Evolutionary conservation across 2,113 vertebrate genomes (phyloP), one percentile per base, ranked within the genome.

Genomic region (Ammodytes dubius): DNA sequence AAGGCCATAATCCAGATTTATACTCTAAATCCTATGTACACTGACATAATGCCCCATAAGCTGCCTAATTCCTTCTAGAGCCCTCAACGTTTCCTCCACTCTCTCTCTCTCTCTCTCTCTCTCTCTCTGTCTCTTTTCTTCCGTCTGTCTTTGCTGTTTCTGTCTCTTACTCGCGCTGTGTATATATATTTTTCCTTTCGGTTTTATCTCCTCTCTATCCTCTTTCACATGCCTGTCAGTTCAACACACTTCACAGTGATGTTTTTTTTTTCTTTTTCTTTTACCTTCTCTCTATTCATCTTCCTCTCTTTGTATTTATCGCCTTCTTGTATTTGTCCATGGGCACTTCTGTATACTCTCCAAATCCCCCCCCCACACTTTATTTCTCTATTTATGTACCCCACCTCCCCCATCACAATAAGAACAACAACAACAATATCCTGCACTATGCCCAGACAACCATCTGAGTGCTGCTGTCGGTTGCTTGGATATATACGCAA

Each of bases 31-130:
- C 94, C 88, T 92, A 84, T 93, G 92, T 93, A 94, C 88, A 93
- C 92, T 93, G 89, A 93, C 90, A 94, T 94, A 93, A 94, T 93
- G 92, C 93, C 89, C 92, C 78, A 79, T 94, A 95, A 95, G 90
- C 90, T 94, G 89, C 74, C 91, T 94, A 94, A 95, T 93, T 94
- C 93, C 90, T 88, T 74, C 87, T 82, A 81, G 84, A 93, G 89
- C 85, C 85, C 87, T 88, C 87, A 70, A 68, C 84, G 85, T 92
- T 94, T 93, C 82, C 88, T 84, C 83, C 85, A 68, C 81, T 77
- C 63, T 82, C 86, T 82, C 68, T 74, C 81, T 66, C 42, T 49
- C 87, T 83, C 81, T 66, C 42, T 49, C 87, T 83, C 81, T 77
- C 63, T 82, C 86, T 82, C 68, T 74, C 81, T 66, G 39, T 49